Base-by-base conservation (phyloP, 2,113 vertebrate genomes). In the Sterna hirundo region DNA sequence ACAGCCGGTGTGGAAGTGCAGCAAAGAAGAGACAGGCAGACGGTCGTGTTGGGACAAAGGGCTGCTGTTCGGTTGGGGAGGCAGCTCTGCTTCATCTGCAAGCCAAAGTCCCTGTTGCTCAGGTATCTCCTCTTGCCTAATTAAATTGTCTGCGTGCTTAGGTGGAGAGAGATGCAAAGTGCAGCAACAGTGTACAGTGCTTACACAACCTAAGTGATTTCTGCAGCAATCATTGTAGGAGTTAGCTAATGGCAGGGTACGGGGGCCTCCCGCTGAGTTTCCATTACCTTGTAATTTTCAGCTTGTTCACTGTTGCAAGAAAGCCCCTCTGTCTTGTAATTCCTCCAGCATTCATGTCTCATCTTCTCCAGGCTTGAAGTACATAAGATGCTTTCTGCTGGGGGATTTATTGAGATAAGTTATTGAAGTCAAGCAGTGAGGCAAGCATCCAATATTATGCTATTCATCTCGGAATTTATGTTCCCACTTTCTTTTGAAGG, bases 241-340 rank as follows among this genome's bases (percentile, higher is more conserved):
- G 97, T 98, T 96, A 96, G 98, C 97, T 98, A 98, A 98, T 98
- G 97, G 97, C 97, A 97, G 97, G 96, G 97, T 97, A 97, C 3
- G 40, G 96, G 96, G 97, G 93, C 97, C 95, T 98, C 98, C 98
- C 4, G 93, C 98, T 89, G 98, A 76, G 96, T 97, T 98, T 94
- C 98, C 98, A 98, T 98, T 98, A 98, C 98, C 97, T 98, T 97
- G 97, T 98, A 98, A 98, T 98, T 98, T 98, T 96, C 97, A 97
- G 97, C 98, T 98, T 97, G 98, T 98, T 98, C 98, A 97, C 97
- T 98, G 98, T 96, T 97, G 98, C 98, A 97, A 91, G 97, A 95
- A 98, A 98, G 95, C 96, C 94, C 96, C 96, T 98, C 97, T 97
- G 96, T 97, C 98, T 98, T 97, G 92, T 97, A 98, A 99, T 98